Evolutionary conservation across 2,888 invertebrate genomes (phyloP), one percentile per base, ranked within the genome.

Genomic region (Netelia melanura): DNA sequence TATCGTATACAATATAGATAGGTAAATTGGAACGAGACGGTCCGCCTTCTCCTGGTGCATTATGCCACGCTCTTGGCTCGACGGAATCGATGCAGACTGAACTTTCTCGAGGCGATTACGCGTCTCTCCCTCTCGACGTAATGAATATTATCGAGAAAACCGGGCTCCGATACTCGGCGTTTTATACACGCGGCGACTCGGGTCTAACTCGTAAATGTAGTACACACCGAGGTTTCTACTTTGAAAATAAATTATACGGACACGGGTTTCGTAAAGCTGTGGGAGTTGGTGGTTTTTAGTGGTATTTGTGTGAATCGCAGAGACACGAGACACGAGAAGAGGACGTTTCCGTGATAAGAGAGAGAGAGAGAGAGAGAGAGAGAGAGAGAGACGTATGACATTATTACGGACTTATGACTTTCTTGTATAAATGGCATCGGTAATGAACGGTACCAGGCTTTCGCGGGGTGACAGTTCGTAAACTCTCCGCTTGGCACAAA

Each of bases 41-140:
- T 2, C 30, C 68, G 48, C 48, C 43, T 17, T 64, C 11, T 38
- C 56, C 23, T 43, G 67, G 56, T 76, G 67, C 74, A 62, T 72
- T 77, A 67, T 52, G 65, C 68, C 81, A 64, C 74, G 65, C n/a
- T 75, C 68, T 17, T 67, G 48, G 67, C 58, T 74, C 72, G 58
- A 68, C 67, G 79, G 68, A 81, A 84, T 84, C 81, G 84, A 81
- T 84, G 74, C 77, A 77, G 74, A 77, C 54, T 84, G 77, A 84
- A 84, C 84, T 84, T 84, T 84, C 84, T 81, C 84, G 77, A 81
- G 81, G 56, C 77, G 84, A 81, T 84, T 84, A 78, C 77, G 79
- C 81, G 77, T 67, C 71, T 77, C 58, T 74, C 72, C 72, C 79
- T 79, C 79, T 80, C 83, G 70, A 80, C 65, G 77, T 84, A 84